Evolutionary conservation across 2,113 vertebrate genomes (phyloP), one percentile per base, ranked within the genome.

Genomic region (Elaphurus davidianus): DNA sequence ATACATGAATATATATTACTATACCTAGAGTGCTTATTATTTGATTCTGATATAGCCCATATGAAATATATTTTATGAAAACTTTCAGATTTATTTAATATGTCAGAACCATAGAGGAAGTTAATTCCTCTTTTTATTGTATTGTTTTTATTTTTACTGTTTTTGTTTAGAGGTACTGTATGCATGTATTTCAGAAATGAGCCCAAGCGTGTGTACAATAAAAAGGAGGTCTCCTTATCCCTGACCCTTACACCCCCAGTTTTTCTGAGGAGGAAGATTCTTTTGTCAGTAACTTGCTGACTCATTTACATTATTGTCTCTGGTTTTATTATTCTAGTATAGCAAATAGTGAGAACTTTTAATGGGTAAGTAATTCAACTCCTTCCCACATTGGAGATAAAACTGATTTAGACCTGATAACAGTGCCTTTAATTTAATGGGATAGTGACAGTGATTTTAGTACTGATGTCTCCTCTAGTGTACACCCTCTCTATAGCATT

Each of bases 111-210:
- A n/a, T 40, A 50, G 45, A 90, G 21, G 11, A 15, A 82, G n/a
- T 92, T 60, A 83, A 52, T 85, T 92, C 9, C 23, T 86, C 84
- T 97, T 85, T 85, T 36, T 55, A 71, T 54, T 92, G 5, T 84
- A 9, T 82, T 89, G 52, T 92, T 92, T 79, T 91, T 52, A 95
- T 94, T 87, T 94, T 55, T 82, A n/a, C n/a, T 64, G 90, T 79
- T 96, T 92, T 74, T 40, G 50, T 90, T 90, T 93, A 87, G 55
- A 82, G 71, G 28, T 33, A 45, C 13, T 90, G 27, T n/a, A 36
- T 64, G 28, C n/a, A 64, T 92, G 13, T 96, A 33, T 87, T 88
- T 64, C 23, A 93, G 47, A 45, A 64, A 90, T 67, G 33, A 50
- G 14, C 50, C 25, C 55, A n/a, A 81, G 55, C 47, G 17, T 14